These are phyloP conservation scores for Cydia fagiglandana DNA, from an alignment of 1,140 invertebrate species.

Conservation along the genomic window DNA sequence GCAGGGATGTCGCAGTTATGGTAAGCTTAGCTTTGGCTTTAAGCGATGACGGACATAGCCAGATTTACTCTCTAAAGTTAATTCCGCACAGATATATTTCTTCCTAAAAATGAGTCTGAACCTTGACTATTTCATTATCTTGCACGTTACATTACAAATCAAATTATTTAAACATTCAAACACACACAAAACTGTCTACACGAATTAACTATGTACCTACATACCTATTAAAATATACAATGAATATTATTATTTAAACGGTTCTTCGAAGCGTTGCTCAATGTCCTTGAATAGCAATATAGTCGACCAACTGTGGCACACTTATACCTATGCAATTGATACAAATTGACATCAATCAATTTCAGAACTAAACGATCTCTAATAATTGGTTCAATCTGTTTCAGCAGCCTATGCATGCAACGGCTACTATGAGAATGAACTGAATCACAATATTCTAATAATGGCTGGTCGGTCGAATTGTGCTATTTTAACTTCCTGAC, in stretches of 20 bases:
- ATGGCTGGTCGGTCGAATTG: background rate
- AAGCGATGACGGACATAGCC: slow-evolving; percentile 11
- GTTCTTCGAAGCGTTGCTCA: background rate
- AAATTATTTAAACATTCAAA: too few relatives aligned
- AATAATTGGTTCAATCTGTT: slow-evolving; percentile 1
- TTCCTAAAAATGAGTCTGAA: background rate
- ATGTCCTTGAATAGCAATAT: slow-evolving; percentile 16
- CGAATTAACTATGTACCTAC: too few relatives aligned
- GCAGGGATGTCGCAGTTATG: slow-evolving; percentile 6
- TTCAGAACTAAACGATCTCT: slow-evolving; percentile 31
- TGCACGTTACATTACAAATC: too few relatives aligned
- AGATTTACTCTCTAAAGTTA: slow-evolving; percentile 16
- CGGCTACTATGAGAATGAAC: background rate
- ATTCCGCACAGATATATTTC: background rate
- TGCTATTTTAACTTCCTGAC: background rate
- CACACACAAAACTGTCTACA: too few relatives aligned
- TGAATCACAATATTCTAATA: background rate
- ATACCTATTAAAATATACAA: too few relatives aligned
- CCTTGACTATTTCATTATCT: background rate
- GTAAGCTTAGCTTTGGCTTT: slow-evolving; percentile 22
- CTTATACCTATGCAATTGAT: slow-evolving; percentile 40
- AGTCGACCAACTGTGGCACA: background rate
- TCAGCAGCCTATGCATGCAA: background rate
- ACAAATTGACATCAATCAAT: slow-evolving; percentile 49
- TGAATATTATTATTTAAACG: background rate